A percentile compares a stretch with the other conserved stretches of the same genome.
Conservation (phyloP, 1,140 invertebrate genomes). For the Listronotus oregonensis region DNA sequence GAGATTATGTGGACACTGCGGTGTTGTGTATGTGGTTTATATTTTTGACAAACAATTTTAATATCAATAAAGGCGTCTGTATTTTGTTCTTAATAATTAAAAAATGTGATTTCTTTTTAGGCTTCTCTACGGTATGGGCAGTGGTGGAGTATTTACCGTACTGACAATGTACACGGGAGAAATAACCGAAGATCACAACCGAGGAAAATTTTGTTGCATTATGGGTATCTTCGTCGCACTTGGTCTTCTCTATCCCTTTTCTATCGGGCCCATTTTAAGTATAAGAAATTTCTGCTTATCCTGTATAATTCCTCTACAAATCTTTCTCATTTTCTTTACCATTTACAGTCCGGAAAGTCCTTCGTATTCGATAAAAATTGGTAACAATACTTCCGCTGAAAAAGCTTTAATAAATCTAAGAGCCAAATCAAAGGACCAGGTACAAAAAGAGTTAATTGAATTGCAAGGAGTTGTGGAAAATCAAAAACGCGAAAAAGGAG, state of each 20-base stretch:
- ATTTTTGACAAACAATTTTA: too few relatives aligned
- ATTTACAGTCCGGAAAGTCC: constrained; percentile 73
- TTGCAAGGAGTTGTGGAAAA: constrained; percentile 21
- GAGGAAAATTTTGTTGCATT: constrained; percentile 44
- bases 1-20: too few relatives aligned
- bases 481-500: constrained; percentile 47
- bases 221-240: constrained; percentile 43
- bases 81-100: too few relatives aligned
- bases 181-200: constrained; percentile 54
- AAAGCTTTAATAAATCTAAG: constrained; percentile 67
- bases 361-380: constrained; percentile 66
- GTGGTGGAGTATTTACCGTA: constrained; percentile 58
- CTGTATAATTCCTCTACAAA: constrained; percentile 57
- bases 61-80: too few relatives aligned
- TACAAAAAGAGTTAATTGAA: constrained; percentile 20
- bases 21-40: too few relatives aligned
- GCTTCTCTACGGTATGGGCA: constrained; percentile 55
- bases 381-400: constrained; percentile 64
- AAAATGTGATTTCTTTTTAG: constrained; percentile 58
- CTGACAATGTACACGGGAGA: constrained; percentile 61
- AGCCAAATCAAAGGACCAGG: constrained; percentile 58
- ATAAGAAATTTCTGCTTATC: constrained; percentile 62
- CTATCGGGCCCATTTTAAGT: constrained; percentile 62
- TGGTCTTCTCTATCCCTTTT: constrained; percentile 57
- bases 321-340: constrained; percentile 61